A percentile compares a stretch with the other conserved stretches of the same genome.
These are phyloP conservation scores for Tympanoctomys barrerae DNA, from an alignment of 2,797 vertebrate genomes.

Conservation along the genomic window DNA sequence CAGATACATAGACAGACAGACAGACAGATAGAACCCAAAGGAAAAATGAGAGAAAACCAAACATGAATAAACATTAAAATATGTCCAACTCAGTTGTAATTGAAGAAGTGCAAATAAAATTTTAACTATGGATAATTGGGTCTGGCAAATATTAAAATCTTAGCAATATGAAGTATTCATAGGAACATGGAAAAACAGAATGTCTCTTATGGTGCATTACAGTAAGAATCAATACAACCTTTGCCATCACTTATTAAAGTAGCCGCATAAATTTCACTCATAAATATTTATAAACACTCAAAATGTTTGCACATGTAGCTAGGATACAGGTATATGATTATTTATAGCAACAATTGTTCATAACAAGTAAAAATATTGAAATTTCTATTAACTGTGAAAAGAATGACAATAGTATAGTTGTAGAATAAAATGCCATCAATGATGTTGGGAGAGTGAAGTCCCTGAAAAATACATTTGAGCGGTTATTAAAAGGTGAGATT, in stretches of 20 bases:
- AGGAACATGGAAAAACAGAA: neutral
- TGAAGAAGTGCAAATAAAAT: neutral
- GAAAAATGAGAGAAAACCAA: neutral
- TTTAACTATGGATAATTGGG: neutral
- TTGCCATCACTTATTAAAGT: neutral
- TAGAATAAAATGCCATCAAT: neutral
- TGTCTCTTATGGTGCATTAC: neutral
- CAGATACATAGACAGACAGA: neutral
- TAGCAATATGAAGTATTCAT: neutral
- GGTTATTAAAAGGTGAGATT: conserved; percentile 15
- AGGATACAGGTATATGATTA: neutral
- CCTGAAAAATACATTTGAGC: neutral
- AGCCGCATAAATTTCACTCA: neutral
- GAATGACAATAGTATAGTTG: neutral
- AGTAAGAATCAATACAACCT: neutral
- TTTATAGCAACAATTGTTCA: neutral
- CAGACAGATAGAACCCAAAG: neutral
- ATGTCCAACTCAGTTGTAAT: conserved; percentile 10
- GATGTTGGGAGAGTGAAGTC: neutral
- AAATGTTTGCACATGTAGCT: neutral
- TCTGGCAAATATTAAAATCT: neutral
- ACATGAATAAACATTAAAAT: conserved; percentile 33
- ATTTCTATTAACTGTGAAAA: neutral
- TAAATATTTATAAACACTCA: neutral
- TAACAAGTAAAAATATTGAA: neutral